Base-by-base conservation (phyloP, 2,888 invertebrate species). In the Watsonalla binaria region DNA sequence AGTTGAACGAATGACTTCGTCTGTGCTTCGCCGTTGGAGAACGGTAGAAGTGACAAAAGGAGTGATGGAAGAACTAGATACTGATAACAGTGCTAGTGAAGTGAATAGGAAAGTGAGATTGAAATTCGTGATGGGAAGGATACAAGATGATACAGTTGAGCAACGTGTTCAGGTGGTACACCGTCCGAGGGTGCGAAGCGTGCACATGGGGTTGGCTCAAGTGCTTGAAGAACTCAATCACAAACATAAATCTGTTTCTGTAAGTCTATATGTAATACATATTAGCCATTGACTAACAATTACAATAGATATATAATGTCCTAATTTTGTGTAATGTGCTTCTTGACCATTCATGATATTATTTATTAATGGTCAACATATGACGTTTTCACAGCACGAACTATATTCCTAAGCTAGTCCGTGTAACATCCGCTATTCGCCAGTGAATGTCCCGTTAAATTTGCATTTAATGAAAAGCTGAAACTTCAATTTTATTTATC, bases 191-290 rank as follows among this genome's bases (percentile, higher is more conserved):
- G 62, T 66, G 50, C 61, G 65, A 50, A 86, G 83, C 61, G 74
- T 66, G 53, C 78, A 80, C 45, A 65, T 82, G 58, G 76, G 73
- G 54, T 88, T 88, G 88, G 81, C 76, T 39, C 84, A 85, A 61
- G 88, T 89, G 45, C 60, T 86, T 52, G 85, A 86, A 57, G 89
- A 88, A 59, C 67, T 89, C 42, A 68, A 77, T 46, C 84, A 82
- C 81, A 87, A 83, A 62, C 45, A 79, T 8, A 74, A 55, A 35
- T 60, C 64, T 62, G 86, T 86, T 57, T 39, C 13, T 61, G 50
- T 54, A 47, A 59, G 46, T 52, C 57, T 52, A 54, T 60, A 51
- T 55, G 8, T 47, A 37, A 34, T 47, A 49, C 54, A 51, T 7
- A 45, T 46, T 53, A 45, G 15, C 39, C 47, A 54, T 59, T 63